Evolutionary conservation across 2,113 vertebrate genomes (phyloP).

Genomic region (Alouatta palliata): DNA sequence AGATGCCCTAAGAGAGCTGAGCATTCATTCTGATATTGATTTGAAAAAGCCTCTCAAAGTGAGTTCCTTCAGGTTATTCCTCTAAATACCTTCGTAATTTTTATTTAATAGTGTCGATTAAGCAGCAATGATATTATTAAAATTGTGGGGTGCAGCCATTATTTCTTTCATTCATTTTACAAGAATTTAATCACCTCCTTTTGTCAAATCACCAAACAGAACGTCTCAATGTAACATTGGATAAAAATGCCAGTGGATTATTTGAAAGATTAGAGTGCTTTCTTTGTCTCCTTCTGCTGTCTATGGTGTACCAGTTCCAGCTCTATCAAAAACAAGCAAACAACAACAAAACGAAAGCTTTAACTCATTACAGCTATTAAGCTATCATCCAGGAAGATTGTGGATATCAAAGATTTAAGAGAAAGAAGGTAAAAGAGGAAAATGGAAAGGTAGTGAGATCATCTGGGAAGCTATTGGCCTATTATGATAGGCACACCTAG

Average conservation of each 20-base stretch:
- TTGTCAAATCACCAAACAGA: not conserved
- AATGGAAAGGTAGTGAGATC: not conserved
- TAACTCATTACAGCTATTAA: not conserved
- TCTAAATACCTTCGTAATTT: not conserved
- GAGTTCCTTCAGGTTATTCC: constrained; percentile 56
- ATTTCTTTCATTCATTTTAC: not conserved
- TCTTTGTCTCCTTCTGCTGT: not conserved
- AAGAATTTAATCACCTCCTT: constrained; percentile 20
- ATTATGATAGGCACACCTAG: not conserved
- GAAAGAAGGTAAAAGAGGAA: not conserved
- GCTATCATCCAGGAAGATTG: not conserved
- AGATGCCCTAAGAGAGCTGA: constrained; percentile 95
- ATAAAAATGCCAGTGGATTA: constrained; percentile 27
- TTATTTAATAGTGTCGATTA: not conserved
- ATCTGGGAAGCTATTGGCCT: not conserved
- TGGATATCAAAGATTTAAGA: constrained; percentile 7
- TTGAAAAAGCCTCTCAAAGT: constrained; percentile 98
- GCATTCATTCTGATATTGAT: constrained; percentile 97
- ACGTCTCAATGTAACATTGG: not conserved
- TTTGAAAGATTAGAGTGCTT: not conserved
- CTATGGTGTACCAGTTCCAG: not conserved
- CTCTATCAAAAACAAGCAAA: not conserved
- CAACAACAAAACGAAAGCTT: not conserved
- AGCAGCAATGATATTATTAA: not conserved
- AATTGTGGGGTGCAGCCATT: not conserved